A percentile compares a stretch with the other conserved stretches of the same genome.
These are phyloP conservation scores for Yponomeuta evonymella DNA, from an alignment of 2,888 invertebrate genomes.

Conservation along the genomic window DNA sequence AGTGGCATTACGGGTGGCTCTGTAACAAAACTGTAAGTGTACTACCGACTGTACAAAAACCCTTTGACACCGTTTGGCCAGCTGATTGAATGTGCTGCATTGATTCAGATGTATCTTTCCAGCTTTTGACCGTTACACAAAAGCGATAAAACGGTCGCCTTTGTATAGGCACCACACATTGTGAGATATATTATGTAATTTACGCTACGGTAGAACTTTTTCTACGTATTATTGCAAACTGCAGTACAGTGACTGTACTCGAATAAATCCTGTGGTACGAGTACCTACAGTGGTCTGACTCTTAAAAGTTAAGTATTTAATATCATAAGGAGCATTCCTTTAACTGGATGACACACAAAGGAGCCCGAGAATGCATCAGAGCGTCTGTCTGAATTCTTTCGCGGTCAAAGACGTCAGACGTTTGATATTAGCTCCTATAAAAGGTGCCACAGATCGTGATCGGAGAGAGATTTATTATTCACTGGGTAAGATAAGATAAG, in stretches of 20 bases:
- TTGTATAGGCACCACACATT: too few species aligned
- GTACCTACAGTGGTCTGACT: background rate
- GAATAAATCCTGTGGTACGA: too few species aligned
- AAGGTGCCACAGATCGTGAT: background rate
- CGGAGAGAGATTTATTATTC: background rate
- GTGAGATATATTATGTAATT: too few species aligned
- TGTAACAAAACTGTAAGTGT: background rate
- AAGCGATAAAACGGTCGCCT: too few species aligned
- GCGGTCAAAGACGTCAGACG: constrained; percentile 6
- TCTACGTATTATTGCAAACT: too few species aligned
- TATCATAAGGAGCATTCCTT: background rate
- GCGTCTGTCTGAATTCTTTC: background rate
- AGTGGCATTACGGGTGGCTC: background rate
- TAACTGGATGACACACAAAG: constrained; percentile 6
- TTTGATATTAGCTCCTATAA: background rate
- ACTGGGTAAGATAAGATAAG: too few species aligned
- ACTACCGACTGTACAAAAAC: background rate
- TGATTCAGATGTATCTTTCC: too few species aligned
- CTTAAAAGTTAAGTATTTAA: background rate
- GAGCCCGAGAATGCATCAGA: background rate
- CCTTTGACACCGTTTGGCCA: too few species aligned
- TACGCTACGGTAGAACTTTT: too few species aligned
- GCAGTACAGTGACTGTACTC: too few species aligned
- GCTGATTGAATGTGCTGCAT: too few species aligned
- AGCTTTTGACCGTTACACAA: too few species aligned